Conservation (phyloP, 2,888 invertebrate genomes). For the Idaea biselata region DNA sequence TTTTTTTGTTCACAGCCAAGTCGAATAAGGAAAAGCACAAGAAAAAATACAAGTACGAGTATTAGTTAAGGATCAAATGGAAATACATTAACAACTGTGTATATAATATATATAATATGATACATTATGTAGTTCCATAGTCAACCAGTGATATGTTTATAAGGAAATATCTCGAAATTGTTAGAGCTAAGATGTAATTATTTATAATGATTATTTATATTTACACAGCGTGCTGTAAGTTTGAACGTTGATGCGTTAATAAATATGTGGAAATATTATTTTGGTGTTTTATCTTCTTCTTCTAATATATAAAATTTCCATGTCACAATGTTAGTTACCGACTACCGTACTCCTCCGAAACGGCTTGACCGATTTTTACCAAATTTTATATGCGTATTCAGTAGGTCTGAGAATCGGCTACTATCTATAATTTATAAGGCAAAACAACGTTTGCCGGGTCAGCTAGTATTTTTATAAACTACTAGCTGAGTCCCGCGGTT, state of each 20-base stretch:
- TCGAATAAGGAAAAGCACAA: slow-evolving; percentile 48
- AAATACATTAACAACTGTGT: slow-evolving; percentile 11
- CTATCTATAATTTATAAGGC: too few relatives aligned
- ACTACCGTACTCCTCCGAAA: too few relatives aligned
- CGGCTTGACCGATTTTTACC: too few relatives aligned
- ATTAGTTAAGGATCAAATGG: slow-evolving; percentile 50
- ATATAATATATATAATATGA: slow-evolving; percentile 16
- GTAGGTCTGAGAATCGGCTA: too few relatives aligned
- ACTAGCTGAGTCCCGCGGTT: too few relatives aligned
- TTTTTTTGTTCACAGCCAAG: slow-evolving; percentile 59
- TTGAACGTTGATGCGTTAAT: slow-evolving; percentile 53
- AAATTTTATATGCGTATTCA: too few relatives aligned
- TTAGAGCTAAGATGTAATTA: slow-evolving; percentile 70
- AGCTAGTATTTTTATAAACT: too few relatives aligned
- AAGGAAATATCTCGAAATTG: slow-evolving; percentile 60
- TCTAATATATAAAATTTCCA: background rate
- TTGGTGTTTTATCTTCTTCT: slow-evolving; percentile 17
- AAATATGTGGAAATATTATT: slow-evolving; percentile 43
- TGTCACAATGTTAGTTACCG: too few relatives aligned
- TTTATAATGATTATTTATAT: slow-evolving; percentile 51
- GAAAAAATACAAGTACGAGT: slow-evolving; percentile 48
- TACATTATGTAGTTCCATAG: slow-evolving; percentile 15
- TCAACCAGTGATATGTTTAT: slow-evolving; percentile 44
- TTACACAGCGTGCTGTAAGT: slow-evolving; percentile 38
- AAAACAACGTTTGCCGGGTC: too few relatives aligned